A percentile compares a stretch with the other conserved stretches of the same genome.
These are phyloP conservation scores for Agelastica alni DNA, from an alignment of 2,888 invertebrate genomes.

Conservation along the genomic window DNA sequence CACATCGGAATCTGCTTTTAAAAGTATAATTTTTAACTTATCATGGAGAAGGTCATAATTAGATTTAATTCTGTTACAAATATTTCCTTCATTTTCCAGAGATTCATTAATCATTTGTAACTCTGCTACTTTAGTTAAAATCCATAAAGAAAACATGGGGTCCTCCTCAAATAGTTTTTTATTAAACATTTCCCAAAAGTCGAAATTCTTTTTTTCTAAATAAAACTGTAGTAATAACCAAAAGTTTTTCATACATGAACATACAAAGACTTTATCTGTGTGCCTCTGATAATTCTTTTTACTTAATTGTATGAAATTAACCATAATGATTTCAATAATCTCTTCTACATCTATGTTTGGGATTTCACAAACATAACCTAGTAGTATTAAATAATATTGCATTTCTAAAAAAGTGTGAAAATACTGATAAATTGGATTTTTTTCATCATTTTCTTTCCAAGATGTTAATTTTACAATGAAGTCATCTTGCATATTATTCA, in stretches of 20 bases:
- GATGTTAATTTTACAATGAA: constrained; percentile 35
- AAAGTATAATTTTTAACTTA: constrained; percentile 42
- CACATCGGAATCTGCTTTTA: constrained; percentile 33
- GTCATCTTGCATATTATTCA: constrained; percentile 36
- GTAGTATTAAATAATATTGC: constrained; percentile 37
- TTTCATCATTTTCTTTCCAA: constrained; percentile 28
- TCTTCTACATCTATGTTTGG: constrained; percentile 29
- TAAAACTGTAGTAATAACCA: constrained; percentile 48
- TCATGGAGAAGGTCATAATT: constrained; percentile 46
- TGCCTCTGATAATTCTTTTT: constrained; percentile 35
- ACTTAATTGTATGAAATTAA: constrained; percentile 43
- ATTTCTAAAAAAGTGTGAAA: constrained; percentile 44
- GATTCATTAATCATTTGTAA: constrained; percentile 37
- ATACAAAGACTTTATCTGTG: constrained; percentile 36
- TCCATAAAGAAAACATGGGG: constrained; percentile 44
- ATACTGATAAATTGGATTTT: constrained; percentile 42
- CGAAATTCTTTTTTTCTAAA: constrained; percentile 35
- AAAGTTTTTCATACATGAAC: constrained; percentile 45
- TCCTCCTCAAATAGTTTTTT: constrained; percentile 39
- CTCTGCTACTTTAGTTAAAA: constrained; percentile 44
- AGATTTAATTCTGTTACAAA: constrained; percentile 34
- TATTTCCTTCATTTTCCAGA: constrained; percentile 30
- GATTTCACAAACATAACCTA: constrained; percentile 33
- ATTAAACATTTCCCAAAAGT: constrained; percentile 51
- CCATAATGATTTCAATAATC: constrained; percentile 36